These are phyloP conservation scores for Drosophila vallismaia DNA, from an alignment of 2,888 invertebrate genomes.

Conservation along the genomic window DNA sequence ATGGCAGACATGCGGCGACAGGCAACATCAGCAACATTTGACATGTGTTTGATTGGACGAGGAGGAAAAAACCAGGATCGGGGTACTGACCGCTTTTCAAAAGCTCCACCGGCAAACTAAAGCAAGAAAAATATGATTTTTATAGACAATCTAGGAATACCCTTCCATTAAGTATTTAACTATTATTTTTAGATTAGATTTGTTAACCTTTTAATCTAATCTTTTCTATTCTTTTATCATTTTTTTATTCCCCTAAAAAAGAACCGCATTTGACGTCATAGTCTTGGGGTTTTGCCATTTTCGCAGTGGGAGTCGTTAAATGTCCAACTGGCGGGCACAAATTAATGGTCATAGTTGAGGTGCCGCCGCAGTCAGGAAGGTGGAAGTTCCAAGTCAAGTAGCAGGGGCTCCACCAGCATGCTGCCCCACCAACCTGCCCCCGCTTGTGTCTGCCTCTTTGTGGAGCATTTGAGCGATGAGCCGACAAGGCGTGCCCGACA, in stretches of 20 bases:
- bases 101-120: conserved; percentile 19
- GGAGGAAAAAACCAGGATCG: conserved; percentile 31
- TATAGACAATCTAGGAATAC: not conserved
- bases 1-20: conserved; percentile 53
- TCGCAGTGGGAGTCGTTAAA: conserved; percentile 68
- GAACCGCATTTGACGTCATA: conserved; percentile 18
- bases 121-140: not conserved
- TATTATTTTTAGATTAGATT: too few species aligned
- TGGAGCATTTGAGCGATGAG: conserved; percentile 49
- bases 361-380: conserved; percentile 48
- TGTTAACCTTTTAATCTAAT: not conserved
- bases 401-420: conserved; percentile 34
- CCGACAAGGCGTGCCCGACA: conserved; percentile 59
- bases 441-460: not conserved
- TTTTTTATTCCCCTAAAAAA: not conserved
- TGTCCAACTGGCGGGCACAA: conserved; percentile 70
- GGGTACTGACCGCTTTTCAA: conserved; percentile 25
- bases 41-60: conserved; percentile 71
- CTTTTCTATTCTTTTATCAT: not conserved
- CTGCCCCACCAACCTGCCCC: not conserved
- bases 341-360: conserved; percentile 68
- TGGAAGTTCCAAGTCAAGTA: conserved; percentile 71
- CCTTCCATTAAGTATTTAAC: not conserved
- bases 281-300: conserved; percentile 47
- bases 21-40: conserved; percentile 70